phyloP scores from a whole-genome alignment of 2,888 invertebrate species.

The Exephanes ischioxanthus region DNA sequence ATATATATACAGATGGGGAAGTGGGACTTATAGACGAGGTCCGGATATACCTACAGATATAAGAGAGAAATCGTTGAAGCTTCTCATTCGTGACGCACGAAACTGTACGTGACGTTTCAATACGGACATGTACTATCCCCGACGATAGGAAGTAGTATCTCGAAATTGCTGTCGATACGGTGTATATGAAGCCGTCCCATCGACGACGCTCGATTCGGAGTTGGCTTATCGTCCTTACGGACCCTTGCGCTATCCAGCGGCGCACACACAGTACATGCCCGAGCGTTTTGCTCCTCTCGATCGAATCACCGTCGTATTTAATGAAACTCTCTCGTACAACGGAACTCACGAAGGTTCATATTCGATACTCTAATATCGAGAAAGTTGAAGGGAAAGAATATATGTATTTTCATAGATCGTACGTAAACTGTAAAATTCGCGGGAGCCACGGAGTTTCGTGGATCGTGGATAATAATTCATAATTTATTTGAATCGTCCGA shows the following conservation, averaged over 20 bases:
- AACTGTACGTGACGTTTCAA: slow-evolving; percentile 72
- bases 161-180: slow-evolving; percentile 64
- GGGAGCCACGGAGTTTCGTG: neutral
- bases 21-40: neutral
- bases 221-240: slow-evolving; percentile 61
- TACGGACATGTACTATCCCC: slow-evolving; percentile 56
- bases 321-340: slow-evolving; percentile 34
- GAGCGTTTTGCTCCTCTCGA: slow-evolving; percentile 32
- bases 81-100: slow-evolving; percentile 43
- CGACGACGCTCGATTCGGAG: slow-evolving; percentile 58
- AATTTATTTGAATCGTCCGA: slow-evolving; percentile 25
- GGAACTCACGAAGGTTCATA: slow-evolving; percentile 12
- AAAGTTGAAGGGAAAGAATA: neutral
- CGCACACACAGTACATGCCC: slow-evolving; percentile 12
- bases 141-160: slow-evolving; percentile 57
- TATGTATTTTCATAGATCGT: neutral
- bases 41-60: neutral
- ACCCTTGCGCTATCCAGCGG: slow-evolving; percentile 44
- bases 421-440: neutral
- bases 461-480: slow-evolving; percentile 43
- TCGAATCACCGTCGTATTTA: slow-evolving; percentile 47
- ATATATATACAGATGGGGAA: neutral
- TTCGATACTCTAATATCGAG: neutral
- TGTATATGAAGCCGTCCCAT: slow-evolving; percentile 31
- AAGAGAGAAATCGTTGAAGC: slow-evolving; percentile 28